Evolutionary conservation across 2,113 vertebrate genomes (phyloP), one percentile per base, ranked within the genome.

Genomic region (Crotalus tigris): DNA sequence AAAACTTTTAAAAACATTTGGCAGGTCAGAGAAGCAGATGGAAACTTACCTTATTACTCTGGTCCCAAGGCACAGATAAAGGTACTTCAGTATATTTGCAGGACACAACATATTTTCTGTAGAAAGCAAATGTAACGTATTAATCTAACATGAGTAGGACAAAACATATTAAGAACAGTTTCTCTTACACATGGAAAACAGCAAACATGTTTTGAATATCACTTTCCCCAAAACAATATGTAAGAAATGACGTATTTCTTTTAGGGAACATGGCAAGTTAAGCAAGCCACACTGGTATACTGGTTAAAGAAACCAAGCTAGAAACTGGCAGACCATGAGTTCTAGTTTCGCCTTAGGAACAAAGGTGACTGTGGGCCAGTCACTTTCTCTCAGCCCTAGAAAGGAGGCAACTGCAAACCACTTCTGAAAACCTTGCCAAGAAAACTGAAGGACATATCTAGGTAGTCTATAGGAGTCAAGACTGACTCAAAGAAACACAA

Each of bases 61-160:
- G 98, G 95, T 99, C 99, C 99, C 99, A 99, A 81, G 99, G 99
- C 8, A 99, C 99, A 0, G 99, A 99, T 55, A 99, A 96, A 0
- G 99, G 98, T 92, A 99, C 98, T 96, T 99, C 98, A 0, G 97
- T 97, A 96, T 99, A 98, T 94, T 99, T 99, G 96, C 98, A 98
- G 94, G 98, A 99, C 93, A 98, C 97, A 0, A 99, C 98, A 5
- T 99, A 99, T 96, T 99, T 99, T 96, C 99, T 99, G 95, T 24
- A 75, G 85, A 58, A 95, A 21, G 95, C 57, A 89, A n/a, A 90
- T 90, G 58, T 81, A 17, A 93, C 1, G 46, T 4, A 46, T 29
- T 29, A 19, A 11, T 88, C 53, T 7, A n/a, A 11, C 4, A 11
- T 46, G 87, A 85, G 13, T 54, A 26, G 54, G 91, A 64, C 33